Evolutionary conservation across 2,797 vertebrate species (phyloP).

Genomic region (Enoplosus armatus): DNA sequence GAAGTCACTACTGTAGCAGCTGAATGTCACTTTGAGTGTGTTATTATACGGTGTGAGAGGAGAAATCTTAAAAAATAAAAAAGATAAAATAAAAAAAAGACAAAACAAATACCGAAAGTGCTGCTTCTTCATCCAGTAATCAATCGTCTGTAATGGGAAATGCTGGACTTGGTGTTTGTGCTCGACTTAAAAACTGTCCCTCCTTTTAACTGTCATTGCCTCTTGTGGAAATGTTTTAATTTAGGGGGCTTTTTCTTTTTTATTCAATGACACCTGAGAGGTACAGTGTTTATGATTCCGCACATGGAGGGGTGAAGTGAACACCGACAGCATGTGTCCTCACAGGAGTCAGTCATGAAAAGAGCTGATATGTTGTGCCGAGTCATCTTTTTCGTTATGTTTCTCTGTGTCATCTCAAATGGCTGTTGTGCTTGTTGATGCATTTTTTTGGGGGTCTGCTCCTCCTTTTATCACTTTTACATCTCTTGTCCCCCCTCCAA

Average conservation of each 20-base stretch:
- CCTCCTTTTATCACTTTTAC: slow-evolving; percentile 42
- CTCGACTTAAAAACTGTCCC: slow-evolving; percentile 59
- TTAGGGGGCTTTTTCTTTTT: slow-evolving; percentile 29
- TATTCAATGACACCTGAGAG: slow-evolving; percentile 40
- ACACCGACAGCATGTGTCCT: slow-evolving; percentile 41
- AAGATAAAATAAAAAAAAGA: slow-evolving; percentile 16
- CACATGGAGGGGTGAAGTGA: slow-evolving; percentile 22
- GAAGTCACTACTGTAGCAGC: slow-evolving; percentile 75
- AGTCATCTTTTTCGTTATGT: slow-evolving; percentile 50
- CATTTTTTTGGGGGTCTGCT: slow-evolving; percentile 37
- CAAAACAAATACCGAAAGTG: slow-evolving; percentile 80
- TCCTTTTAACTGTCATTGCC: slow-evolving; percentile 58
- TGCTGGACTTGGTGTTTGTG: slow-evolving; percentile 78
- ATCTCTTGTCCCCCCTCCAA: slow-evolving; percentile 36
- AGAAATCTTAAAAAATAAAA: slow-evolving; percentile 32
- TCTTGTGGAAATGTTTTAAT: slow-evolving; percentile 59
- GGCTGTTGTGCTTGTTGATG: slow-evolving; percentile 63
- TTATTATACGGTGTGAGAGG: slow-evolving; percentile 34
- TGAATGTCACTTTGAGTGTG: slow-evolving; percentile 67
- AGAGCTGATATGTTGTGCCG: slow-evolving; percentile 52
- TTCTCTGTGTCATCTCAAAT: slow-evolving; percentile 62
- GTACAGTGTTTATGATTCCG: slow-evolving; percentile 48
- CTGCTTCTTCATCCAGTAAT: slow-evolving; percentile 80
- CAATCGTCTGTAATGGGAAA: slow-evolving; percentile 74
- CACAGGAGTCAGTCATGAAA: slow-evolving; percentile 36